These are phyloP conservation scores for Formica aserva DNA, from an alignment of 2,888 invertebrate species.

Conservation along the genomic window DNA sequence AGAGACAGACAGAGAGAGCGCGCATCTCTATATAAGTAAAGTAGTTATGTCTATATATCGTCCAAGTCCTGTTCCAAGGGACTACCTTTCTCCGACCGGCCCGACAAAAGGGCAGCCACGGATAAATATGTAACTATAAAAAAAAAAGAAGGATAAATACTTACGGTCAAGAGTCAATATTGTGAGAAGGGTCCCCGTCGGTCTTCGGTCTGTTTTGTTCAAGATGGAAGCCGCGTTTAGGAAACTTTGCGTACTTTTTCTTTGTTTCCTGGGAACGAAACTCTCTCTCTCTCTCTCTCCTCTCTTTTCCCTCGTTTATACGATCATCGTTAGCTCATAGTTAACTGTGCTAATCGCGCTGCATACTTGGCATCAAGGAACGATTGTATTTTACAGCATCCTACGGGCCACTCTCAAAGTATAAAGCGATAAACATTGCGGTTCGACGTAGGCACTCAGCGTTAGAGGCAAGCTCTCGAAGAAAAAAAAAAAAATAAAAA, in stretches of 20 bases:
- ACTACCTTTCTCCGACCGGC: constrained; percentile 70
- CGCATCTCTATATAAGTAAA: constrained; percentile 67
- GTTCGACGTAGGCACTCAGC: not conserved
- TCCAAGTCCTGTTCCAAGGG: constrained; percentile 62
- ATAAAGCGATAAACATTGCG: not conserved
- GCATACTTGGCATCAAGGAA: not conserved
- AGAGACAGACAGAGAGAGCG: constrained; percentile 55
- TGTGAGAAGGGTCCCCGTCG: constrained; percentile 75
- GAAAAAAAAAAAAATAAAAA: not conserved
- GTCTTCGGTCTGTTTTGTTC: constrained; percentile 59
- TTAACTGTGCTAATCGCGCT: not conserved
- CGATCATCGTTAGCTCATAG: not conserved
- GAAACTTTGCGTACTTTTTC: constrained; percentile 67
- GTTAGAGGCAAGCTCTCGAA: not conserved
- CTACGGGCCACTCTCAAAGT: not conserved
- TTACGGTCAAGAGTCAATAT: constrained; percentile 82
- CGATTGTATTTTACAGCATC: not conserved
- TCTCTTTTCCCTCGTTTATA: not conserved
- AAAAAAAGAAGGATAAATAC: constrained; percentile 77
- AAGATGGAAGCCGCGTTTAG: constrained; percentile 64
- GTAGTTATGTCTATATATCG: constrained; percentile 77
- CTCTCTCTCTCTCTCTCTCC: not conserved
- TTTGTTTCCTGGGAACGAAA: constrained; percentile 57
- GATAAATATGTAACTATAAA: constrained; percentile 77
- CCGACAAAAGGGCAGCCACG: constrained; percentile 76